Evolutionary conservation across 2,888 invertebrate species (phyloP).

Genomic region (Drosophila monieri): DNA sequence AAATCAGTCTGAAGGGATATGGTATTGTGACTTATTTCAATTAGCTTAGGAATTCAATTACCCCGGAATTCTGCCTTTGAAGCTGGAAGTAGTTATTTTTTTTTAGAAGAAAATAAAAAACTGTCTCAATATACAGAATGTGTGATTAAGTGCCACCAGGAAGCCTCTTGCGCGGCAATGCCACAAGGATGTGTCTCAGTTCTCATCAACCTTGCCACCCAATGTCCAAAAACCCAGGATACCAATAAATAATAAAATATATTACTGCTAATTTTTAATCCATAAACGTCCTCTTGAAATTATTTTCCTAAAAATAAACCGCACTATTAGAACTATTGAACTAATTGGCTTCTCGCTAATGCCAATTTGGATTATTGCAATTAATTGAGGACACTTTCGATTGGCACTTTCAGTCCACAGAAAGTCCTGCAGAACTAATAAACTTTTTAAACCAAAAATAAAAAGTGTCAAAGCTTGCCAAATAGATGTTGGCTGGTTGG

Average conservation of each 20-base stretch:
- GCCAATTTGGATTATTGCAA: background rate
- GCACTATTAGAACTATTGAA: too few relatives aligned
- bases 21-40: conserved; percentile 13
- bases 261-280: too few relatives aligned
- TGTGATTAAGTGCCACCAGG: conserved; percentile 57
- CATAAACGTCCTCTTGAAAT: too few relatives aligned
- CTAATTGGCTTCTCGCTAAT: background rate
- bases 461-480: background rate
- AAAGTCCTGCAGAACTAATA: background rate
- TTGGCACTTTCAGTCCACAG: conserved; percentile 1
- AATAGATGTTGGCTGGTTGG: background rate
- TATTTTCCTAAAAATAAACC: too few relatives aligned
- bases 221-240: too few relatives aligned
- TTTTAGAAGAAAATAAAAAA: background rate
- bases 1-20: conserved; percentile 26
- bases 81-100: conserved; percentile 33
- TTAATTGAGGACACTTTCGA: background rate
- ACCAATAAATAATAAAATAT: too few relatives aligned
- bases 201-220: conserved; percentile 24
- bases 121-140: conserved; percentile 37
- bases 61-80: conserved; percentile 26
- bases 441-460: background rate
- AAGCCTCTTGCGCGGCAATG: conserved; percentile 63
- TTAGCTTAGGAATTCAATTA: conserved; percentile 15
- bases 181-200: conserved; percentile 24